Conservation (phyloP, 1,140 invertebrate species). For the Drosophila tani region DNA sequence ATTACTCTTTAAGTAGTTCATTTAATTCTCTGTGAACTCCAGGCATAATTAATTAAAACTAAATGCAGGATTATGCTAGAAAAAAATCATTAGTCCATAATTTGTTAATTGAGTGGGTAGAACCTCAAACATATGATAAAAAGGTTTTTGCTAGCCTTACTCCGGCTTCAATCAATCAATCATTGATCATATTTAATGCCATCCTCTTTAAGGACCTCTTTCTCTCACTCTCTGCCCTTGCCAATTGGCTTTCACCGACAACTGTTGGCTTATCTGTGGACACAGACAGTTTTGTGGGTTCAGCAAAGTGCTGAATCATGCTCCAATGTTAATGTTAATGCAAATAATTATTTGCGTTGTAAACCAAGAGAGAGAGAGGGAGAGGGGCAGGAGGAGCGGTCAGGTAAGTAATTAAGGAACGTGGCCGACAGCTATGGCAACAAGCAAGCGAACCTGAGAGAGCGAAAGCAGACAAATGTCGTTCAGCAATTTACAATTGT, state of each 20-base stretch:
- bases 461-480: slow-evolving; percentile 45
- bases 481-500: slow-evolving; percentile 63
- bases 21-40: neutral
- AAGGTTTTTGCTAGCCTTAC: neutral
- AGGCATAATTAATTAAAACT: neutral
- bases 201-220: neutral
- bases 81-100: neutral
- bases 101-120: neutral
- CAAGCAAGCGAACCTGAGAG: slow-evolving; percentile 7
- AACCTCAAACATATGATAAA: neutral
- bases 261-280: slow-evolving; percentile 15
- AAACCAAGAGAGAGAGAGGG: no score
- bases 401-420: slow-evolving; percentile 62
- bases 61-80: neutral
- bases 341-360: slow-evolving; percentile 54
- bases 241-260: neutral
- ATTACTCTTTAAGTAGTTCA: neutral
- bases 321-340: slow-evolving; percentile 41
- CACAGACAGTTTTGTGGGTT: slow-evolving; percentile 30
- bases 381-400: neutral
- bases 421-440: slow-evolving; percentile 43
- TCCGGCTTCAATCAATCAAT: slow-evolving; percentile 18
- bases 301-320: slow-evolving; percentile 54
- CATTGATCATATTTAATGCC: slow-evolving; percentile 4
- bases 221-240: neutral